Conservation (phyloP, 2,113 vertebrate genomes). For the Rhea pennata region DNA sequence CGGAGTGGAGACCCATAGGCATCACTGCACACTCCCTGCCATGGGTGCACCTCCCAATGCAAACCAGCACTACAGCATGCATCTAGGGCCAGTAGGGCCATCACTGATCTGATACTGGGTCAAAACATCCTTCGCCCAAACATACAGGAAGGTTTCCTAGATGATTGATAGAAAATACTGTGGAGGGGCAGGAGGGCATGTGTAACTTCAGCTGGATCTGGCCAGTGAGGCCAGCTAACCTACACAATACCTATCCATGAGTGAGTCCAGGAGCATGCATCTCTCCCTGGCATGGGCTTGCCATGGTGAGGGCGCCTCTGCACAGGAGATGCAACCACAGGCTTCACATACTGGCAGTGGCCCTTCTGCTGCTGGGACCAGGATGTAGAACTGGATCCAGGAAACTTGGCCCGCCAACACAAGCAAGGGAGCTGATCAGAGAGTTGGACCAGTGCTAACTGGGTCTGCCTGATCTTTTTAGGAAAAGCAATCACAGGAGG, state of each 20-base stretch:
- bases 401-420: not conserved
- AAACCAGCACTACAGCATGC: not conserved
- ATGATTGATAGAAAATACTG: not conserved
- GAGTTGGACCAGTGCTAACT: not conserved
- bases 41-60: not conserved
- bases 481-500: not conserved
- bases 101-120: not conserved
- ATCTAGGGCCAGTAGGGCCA: fast-evolving
- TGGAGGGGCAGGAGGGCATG: not conserved
- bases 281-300: not conserved
- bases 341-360: not conserved
- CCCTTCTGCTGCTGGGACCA: not conserved
- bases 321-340: not conserved
- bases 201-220: not conserved
- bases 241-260: not conserved
- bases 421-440: not conserved
- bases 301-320: not conserved
- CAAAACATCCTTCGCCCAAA: not conserved
- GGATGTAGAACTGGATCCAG: not conserved
- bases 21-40: not conserved
- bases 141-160: not conserved
- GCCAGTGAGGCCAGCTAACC: fast-evolving
- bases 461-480: not conserved
- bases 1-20: fast-evolving
- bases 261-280: not conserved